Conservation (phyloP, 2,113 vertebrate species). For the Paradisaea rubra region DNA sequence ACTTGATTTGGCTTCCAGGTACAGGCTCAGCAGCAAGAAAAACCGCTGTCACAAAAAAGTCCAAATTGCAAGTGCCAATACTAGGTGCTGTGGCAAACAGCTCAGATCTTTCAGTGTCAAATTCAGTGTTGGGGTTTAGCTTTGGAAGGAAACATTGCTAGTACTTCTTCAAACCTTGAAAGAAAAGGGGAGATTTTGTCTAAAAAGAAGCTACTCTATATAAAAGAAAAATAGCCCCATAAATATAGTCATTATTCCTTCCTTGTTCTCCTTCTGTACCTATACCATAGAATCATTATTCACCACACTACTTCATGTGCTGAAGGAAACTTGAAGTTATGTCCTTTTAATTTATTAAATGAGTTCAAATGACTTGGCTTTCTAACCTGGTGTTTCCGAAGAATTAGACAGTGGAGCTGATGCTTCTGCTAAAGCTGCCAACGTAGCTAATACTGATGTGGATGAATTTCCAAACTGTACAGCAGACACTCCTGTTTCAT, state of each 20-base stretch:
- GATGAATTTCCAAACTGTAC: constrained; percentile 86
- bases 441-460: constrained; percentile 82
- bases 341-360: not conserved
- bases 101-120: not conserved
- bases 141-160: not conserved
- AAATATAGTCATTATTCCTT: not conserved
- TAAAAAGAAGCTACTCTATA: not conserved
- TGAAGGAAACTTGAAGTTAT: not conserved
- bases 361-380: not conserved
- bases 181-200: not conserved
- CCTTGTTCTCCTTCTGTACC: not conserved
- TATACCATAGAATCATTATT: not conserved
- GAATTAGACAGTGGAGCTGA: constrained; percentile 83
- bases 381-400: constrained; percentile 83
- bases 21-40: not conserved
- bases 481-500: constrained; percentile 80
- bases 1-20: not conserved
- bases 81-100: not conserved
- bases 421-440: constrained; percentile 86
- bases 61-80: not conserved
- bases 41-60: not conserved
- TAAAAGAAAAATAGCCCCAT: not conserved
- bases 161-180: not conserved
- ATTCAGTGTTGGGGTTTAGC: not conserved
- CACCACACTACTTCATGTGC: not conserved